Conservation (phyloP, 2,888 invertebrate genomes). For the Tenthredo scrophulariae region DNA sequence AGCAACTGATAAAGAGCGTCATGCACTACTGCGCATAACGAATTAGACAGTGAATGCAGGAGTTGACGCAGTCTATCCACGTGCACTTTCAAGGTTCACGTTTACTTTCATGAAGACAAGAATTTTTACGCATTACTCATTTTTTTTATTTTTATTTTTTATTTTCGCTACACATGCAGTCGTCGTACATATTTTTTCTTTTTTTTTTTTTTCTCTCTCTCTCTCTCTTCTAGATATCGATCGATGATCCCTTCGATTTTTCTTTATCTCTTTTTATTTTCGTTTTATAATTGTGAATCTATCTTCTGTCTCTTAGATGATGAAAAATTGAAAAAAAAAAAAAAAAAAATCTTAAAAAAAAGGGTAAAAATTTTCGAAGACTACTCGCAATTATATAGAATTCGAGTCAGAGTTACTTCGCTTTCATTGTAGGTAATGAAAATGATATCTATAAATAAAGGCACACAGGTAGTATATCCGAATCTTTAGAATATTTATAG, state of each 20-base stretch:
- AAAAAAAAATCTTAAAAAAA: neutral
- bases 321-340: neutral
- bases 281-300: neutral
- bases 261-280: neutral
- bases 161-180: neutral
- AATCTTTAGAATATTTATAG: neutral
- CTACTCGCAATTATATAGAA: neutral
- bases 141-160: too few species aligned
- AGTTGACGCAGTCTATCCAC: neutral
- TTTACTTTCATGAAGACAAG: neutral
- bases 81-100: neutral
- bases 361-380: neutral
- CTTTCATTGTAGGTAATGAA: neutral
- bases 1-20: slow-evolving; percentile 5
- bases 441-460: neutral
- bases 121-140: neutral
- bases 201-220: neutral
- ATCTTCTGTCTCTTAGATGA: too few species aligned
- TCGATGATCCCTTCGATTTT: neutral
- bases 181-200: neutral
- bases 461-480: neutral
- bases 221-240: neutral
- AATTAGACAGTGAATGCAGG: neutral
- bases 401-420: neutral
- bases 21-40: neutral